Evolutionary conservation across 2,113 vertebrate genomes (phyloP).

Genomic region (Protomyctophum bolini): DNA sequence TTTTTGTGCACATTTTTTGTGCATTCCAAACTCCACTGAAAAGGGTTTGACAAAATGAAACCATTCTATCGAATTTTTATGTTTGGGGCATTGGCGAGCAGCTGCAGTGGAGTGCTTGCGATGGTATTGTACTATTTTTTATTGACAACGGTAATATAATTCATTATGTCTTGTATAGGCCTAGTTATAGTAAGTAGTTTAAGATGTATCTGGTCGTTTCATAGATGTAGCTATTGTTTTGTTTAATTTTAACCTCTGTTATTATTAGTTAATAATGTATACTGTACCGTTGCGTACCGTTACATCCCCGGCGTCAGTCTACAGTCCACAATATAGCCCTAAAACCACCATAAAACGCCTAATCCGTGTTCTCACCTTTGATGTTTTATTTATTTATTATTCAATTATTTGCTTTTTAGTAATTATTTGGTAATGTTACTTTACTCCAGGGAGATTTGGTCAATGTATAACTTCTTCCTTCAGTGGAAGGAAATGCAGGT

Average conservation of each 20-base stretch:
- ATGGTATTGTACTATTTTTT: slow-evolving; percentile 57
- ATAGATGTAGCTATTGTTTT: no score
- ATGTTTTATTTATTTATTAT: no score
- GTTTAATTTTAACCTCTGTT: neutral
- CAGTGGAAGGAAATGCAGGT: neutral
- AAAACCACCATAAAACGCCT: no score
- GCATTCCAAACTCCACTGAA: no score
- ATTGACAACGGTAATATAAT: slow-evolving; percentile 61
- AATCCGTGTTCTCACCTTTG: no score
- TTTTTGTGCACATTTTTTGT: no score
- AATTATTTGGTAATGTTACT: no score
- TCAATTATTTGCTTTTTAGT: no score
- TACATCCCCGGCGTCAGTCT: no score
- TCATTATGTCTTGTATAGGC: neutral
- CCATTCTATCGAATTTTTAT: slow-evolving; percentile 37
- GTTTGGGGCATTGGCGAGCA: slow-evolving; percentile 40
- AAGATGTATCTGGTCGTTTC: neutral
- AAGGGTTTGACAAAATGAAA: slow-evolving; percentile 50
- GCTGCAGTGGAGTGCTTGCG: slow-evolving; percentile 39
- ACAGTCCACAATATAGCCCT: no score
- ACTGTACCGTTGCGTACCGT: no score
- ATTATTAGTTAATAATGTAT: neutral
- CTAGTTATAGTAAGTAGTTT: neutral
- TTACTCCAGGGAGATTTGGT: no score
- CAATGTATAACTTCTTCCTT: neutral